Evolutionary conservation across 2,113 vertebrate genomes (phyloP).

Genomic region (Limnothrissa miodon): DNA sequence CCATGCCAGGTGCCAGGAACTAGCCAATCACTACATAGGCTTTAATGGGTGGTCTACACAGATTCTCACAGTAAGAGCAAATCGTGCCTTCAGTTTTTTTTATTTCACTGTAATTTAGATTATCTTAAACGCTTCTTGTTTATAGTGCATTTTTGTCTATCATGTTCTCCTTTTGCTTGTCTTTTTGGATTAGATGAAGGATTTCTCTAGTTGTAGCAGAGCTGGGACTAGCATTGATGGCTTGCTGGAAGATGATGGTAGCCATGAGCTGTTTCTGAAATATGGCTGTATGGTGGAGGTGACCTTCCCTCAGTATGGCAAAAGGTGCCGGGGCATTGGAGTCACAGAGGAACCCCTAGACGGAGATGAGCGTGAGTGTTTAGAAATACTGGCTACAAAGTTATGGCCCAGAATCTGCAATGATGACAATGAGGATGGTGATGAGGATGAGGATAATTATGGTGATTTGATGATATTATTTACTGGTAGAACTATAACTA

Average conservation of each 20-base stretch:
- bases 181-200: conserved; percentile 63
- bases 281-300: conserved; percentile 73
- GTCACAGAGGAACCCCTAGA: conserved; percentile 50
- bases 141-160: background rate
- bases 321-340: conserved; percentile 61
- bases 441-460: too few species aligned
- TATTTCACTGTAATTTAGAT: background rate
- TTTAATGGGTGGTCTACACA: conserved; percentile 76
- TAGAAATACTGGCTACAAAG: background rate
- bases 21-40: conserved; percentile 74
- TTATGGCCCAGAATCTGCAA: background rate
- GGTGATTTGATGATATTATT: too few species aligned
- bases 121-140: background rate
- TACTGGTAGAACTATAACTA: too few species aligned
- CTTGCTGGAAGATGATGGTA: background rate
- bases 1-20: conserved; percentile 66
- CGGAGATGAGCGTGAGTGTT: conserved; percentile 28
- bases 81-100: background rate
- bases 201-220: conserved; percentile 60
- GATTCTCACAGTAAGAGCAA: conserved; percentile 67
- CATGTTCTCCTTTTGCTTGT: background rate
- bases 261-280: conserved; percentile 46
- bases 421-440: too few species aligned
- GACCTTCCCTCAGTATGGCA: conserved; percentile 47
- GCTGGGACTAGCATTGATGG: conserved; percentile 22